Base-by-base conservation (phyloP, 2,113 vertebrate species). In the Anguilla japonica region DNA sequence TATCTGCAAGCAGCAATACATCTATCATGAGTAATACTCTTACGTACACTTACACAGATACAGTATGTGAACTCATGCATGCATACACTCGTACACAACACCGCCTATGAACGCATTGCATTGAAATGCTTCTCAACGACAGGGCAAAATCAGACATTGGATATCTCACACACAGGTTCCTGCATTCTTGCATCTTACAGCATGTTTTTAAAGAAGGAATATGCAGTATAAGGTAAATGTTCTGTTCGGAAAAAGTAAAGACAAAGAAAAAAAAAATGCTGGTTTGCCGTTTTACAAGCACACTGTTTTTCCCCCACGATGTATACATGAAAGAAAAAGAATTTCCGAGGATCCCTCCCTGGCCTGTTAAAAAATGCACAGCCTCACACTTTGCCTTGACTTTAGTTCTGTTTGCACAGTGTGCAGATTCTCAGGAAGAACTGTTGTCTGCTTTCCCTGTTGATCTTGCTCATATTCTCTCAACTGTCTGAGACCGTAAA, bases 1-100 rank as follows among this genome's bases (percentile, higher is more conserved):
- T 84, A 57, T 40, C 60, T 84, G 57, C 39, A 71, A 84, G 83
- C 40, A 20, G 39, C 83, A 29, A 84, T 67, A 43, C 43, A 16
- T 84, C 57, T 67, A 22, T 84, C 41, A 84, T 39, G 39, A 71
- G 60, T 71, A 22, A 71, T 20, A 71, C 71, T 11, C 71, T 6
- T 22, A 71, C 63, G n/a, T 5, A n/a, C 26, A n/a, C 63, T 11
- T 5, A 13, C 71, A 34, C 71, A 75, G 15, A 75, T 9, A 75
- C 71, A 34, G 18, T 26, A 7, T 53, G 50, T 14, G 50, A 9
- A 53, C 1, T 9, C 50, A 53, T 14, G 13, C 50, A 53, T 14
- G 50, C 50, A 53, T 11, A 14, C 50, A 53, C 60, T 14, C 60
- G 60, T 11, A 2, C 57, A 60, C 57, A 34, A 60, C 57, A 60